Evolutionary conservation across 1,140 invertebrate genomes (phyloP), one percentile per base, ranked within the genome.

Genomic region (Bombus sylvicola): DNA sequence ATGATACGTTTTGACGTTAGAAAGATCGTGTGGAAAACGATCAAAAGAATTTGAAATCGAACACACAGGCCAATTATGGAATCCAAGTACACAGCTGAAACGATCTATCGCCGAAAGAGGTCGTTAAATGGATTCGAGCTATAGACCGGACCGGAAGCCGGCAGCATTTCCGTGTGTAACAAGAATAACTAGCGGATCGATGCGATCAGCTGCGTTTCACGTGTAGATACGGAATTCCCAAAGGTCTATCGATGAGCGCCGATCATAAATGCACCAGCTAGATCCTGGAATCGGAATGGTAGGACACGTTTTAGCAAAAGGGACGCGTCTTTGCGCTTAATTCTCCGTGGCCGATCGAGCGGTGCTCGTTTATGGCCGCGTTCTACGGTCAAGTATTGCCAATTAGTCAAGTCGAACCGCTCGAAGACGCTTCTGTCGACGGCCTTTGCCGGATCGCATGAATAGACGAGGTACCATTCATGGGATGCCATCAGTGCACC

Each of bases 371-470:
- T 78, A 78, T 78, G 59, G 75, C 57, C 28, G 59, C 59, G 59
- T 66, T 62, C 75, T 39, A 64, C 75, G 57, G 57, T 78, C 59
- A 41, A 78, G 75, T 64, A 78, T 78, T 41, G 75, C 59, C 75
- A 78, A 78, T 78, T 78, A 78, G 75, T 78, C 75, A 78, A 78
- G 75, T 78, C 75, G 31, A 78, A 31, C 75, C 75, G 57, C 28
- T 78, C 28, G 75, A 66, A 78, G 75, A 62, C 75, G 75, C 75
- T 78, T 78, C 75, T 59, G 39, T 39, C 25, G 39, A 53, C 31
- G 41, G 41, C 31, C 73, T 75, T 75, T 53, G 22, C 73, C n/a
- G 41, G 75, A n/a, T 34, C 28, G 75, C 59, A 78, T 66, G 75
- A 78, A 78, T 78, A 78, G 75, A 41, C 37, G 28, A 43, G 41